Conservation (phyloP, 1,140 invertebrate species). For the Bombus balteatus region DNA sequence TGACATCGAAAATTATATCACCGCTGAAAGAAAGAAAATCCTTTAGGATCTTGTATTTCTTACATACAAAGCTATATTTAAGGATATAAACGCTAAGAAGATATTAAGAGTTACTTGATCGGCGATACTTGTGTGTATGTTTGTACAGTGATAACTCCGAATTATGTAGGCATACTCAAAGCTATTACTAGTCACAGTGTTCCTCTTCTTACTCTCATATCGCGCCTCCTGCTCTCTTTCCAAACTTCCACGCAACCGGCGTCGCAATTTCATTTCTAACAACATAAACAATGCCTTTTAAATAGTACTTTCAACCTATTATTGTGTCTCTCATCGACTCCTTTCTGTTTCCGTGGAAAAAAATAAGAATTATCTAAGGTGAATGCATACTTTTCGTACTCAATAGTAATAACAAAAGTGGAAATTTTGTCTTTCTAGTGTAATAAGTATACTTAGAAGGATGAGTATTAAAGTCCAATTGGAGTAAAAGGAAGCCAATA, state of each 20-base stretch:
- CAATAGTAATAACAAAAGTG: background rate
- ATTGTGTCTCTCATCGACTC: background rate
- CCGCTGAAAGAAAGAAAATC: background rate
- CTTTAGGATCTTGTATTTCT: too few species aligned
- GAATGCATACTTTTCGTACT: background rate
- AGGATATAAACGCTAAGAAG: background rate
- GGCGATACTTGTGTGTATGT: background rate
- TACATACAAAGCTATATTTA: background rate
- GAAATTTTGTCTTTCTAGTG: background rate
- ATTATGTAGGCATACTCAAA: background rate
- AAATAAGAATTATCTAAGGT: background rate
- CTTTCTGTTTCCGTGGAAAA: background rate
- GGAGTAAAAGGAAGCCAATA: background rate
- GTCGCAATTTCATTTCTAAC: conserved; percentile 71
- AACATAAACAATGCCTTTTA: conserved; percentile 63
- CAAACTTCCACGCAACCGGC: conserved; percentile 27
- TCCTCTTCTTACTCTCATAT: conserved; percentile 10
- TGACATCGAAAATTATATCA: background rate
- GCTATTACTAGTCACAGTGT: background rate
- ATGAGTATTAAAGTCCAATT: background rate
- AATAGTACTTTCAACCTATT: conserved; percentile 11
- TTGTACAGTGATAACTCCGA: background rate
- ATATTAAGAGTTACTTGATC: background rate
- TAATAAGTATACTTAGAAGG: background rate
- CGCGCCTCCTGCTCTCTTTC: conserved; percentile 32